phyloP scores from a whole-genome alignment of 2,888 invertebrate genomes.

The Neoascia interrupta region DNA sequence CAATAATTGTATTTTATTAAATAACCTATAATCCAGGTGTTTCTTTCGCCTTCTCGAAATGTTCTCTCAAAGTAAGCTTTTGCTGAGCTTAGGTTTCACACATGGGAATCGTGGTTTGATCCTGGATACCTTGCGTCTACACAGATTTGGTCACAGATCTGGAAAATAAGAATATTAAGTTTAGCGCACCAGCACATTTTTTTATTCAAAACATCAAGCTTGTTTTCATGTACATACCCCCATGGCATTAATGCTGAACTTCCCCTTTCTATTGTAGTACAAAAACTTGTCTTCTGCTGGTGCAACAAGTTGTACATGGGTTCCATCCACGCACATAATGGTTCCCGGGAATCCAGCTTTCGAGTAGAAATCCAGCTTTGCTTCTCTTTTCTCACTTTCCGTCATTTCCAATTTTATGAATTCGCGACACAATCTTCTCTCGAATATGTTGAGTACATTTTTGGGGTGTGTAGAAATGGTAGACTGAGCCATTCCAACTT shows the following conservation, averaged over 20 bases:
- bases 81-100: too few species aligned
- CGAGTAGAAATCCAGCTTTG: conserved; percentile 37
- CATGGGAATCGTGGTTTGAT: not conserved
- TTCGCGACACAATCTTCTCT: conserved; percentile 9
- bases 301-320: conserved; percentile 30
- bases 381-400: conserved; percentile 20
- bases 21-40: not conserved
- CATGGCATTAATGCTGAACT: not conserved
- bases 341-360: conserved; percentile 37
- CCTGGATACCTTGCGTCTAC: not conserved
- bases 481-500: conserved; percentile 45
- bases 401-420: conserved; percentile 30
- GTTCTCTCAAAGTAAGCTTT: too few species aligned
- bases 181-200: too few species aligned
- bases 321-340: conserved; percentile 43
- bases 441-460: not conserved
- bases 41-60: not conserved
- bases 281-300: too few species aligned
- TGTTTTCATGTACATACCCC: not conserved
- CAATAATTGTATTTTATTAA: not conserved
- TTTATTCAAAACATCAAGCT: not conserved
- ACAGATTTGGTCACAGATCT: not conserved
- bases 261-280: conserved; percentile 1
- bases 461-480: conserved; percentile 18
- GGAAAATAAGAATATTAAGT: too few species aligned